Conservation (phyloP, 2,797 vertebrate genomes). For the Anabas testudineus region DNA sequence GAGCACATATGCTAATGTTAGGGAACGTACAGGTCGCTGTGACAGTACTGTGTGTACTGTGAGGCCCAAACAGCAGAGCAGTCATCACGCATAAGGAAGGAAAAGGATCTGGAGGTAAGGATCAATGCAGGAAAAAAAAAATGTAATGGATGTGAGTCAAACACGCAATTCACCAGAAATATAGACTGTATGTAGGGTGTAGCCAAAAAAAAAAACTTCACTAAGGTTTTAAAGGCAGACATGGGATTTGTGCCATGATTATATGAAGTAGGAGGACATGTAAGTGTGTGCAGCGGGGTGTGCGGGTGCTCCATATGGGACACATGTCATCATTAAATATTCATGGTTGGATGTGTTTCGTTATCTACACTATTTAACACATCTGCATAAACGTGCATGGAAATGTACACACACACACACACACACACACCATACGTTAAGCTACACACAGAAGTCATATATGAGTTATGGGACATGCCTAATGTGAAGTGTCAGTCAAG, state of each 20-base stretch:
- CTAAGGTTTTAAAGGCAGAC: neutral
- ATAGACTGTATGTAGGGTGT: neutral
- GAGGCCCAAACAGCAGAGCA: neutral
- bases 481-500: slow-evolving; percentile 36
- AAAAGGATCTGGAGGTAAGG: neutral
- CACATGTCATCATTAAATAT: slow-evolving; percentile 81
- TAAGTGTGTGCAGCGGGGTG: slow-evolving; percentile 11
- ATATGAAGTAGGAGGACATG: neutral
- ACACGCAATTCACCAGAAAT: too few species aligned
- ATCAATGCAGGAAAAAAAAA: slow-evolving; percentile 7
- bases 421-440: slow-evolving; percentile 14
- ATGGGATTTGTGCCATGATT: neutral
- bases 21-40: slow-evolving; percentile 3
- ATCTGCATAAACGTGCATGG: slow-evolving; percentile 25
- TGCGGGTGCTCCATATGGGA: slow-evolving; percentile 65
- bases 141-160: neutral
- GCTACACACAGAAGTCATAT: slow-evolving; percentile 5
- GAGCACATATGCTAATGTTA: slow-evolving; percentile 47
- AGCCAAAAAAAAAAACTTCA: neutral
- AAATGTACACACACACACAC: neutral
- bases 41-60: slow-evolving; percentile 18
- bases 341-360: slow-evolving; percentile 76
- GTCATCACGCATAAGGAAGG: neutral
- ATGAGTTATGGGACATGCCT: slow-evolving; percentile 19
- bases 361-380: slow-evolving; percentile 65